Evolutionary conservation across 2,797 vertebrate genomes (phyloP), one percentile per base, ranked within the genome.

Genomic region (Paramormyrops hopkinsi): DNA sequence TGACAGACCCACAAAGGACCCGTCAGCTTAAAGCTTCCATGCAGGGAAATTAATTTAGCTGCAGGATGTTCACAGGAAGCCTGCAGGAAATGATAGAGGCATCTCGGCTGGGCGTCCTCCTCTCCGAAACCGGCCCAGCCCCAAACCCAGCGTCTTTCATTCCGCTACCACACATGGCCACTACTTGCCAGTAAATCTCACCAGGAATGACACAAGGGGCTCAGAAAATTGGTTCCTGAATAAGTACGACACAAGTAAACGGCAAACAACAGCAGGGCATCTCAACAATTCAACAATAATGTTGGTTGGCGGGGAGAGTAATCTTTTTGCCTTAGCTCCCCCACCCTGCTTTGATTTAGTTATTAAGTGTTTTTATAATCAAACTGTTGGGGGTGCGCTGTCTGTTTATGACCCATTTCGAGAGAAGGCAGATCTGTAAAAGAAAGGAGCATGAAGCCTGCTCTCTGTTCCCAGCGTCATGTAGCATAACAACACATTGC

Each of bases 181-280:
- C 83, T 73, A 22, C 87, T 89, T 89, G 90, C 89, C 89, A 89
- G 53, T 87, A 50, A 85, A 73, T 86, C 83, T 90, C 8, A 69
- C 88, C 22, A 89, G 87, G 90, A 86, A 62, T 19, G 86, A 0
- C 0, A 89, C 37, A 82, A 56, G 4, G n/a, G 62, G 17, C 29
- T 89, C 69, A 44, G 2, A 51, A 50, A 25, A 25, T 88, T 90
- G 90, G 56, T 11, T 82, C 3, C 50, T 82, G 89, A 29, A 29
- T 6, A 41, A 76, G 33, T 65, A 25, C 29, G 51, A 59, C 79
- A 89, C 48, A 25, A n/a, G 65, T 86, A 91, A 73, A 83, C 8
- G 2, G 44, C 56, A 90, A 90, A 84, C 89, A 41, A 90, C 84
- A 85, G 33, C 7, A 51, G 88, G 76, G 87, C 50, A 88, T 44